Base-by-base conservation (phyloP, 2,888 invertebrate genomes). In the Galerucella pusilla region DNA sequence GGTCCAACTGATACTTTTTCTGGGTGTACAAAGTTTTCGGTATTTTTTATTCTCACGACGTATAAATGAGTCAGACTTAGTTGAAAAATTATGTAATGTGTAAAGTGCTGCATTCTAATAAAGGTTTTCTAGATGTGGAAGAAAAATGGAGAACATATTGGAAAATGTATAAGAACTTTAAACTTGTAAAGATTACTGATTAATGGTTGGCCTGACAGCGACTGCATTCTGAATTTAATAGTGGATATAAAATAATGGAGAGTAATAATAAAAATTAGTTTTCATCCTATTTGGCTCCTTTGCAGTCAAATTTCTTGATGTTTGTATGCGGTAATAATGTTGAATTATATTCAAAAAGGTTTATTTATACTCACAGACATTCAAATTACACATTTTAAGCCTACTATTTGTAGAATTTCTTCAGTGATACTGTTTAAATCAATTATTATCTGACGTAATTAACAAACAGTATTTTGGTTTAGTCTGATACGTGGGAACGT, bases 41-140 rank as follows among this genome's bases (percentile, higher is more conserved):
- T n/a, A 54, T 70, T 74, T 71, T 66, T 74, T 71, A 67, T 60
- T 71, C 60, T 74, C 45, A 67, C 65, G 67, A 71, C 54, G 67
- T 72, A 66, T 35, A 72, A 67, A 66, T 72, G 25, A 49, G 28
- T 57, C 25, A 25, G 49, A 72, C 60, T 67, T 72, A 49, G 49
- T 52, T 54, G 59, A 52, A 45, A 45, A 49, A 72, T 59, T 72
- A 66, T 66, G 65, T 60, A 49, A 72, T 20, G 72, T 67, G 28
- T 60, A 57, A 67, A 72, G 60, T 60, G 72, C 64, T 46, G 66
- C 14, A 46, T 46, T 59, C 20, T 57, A 57, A 54, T 57, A 57
- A 54, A 54, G 20, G 20, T 57, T 57, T 10, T 20, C 20, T 20
- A 10, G 1, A 16, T 16, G 14, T 16, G 6, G 20, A 16, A 57